Conservation (phyloP, 1,140 invertebrate species). For the Mylabris phalerata region DNA sequence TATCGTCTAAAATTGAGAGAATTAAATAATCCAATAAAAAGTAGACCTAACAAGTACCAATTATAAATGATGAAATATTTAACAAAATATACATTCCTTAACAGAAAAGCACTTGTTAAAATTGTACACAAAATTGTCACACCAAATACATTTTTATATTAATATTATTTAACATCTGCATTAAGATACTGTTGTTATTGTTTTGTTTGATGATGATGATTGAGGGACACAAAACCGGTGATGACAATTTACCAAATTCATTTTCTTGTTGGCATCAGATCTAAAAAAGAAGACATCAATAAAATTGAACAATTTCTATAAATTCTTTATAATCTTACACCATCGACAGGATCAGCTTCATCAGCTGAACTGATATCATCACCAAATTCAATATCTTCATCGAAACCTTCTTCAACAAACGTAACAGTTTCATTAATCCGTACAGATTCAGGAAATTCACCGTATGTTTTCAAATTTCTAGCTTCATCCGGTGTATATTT, state of each 20-base stretch:
- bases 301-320: neutral
- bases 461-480: conserved; percentile 97
- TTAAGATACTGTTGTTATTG: too few relatives aligned
- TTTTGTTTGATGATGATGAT: too few relatives aligned
- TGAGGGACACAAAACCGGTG: too few relatives aligned
- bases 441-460: conserved; percentile 96
- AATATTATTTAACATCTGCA: too few relatives aligned
- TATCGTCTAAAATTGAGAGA: too few relatives aligned
- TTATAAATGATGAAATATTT: neutral
- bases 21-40: too few relatives aligned
- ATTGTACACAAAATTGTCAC: conserved; percentile 3
- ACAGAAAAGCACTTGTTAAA: conserved; percentile 12
- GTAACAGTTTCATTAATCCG: conserved; percentile 92
- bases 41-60: conserved; percentile 4
- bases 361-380: conserved; percentile 86
- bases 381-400: conserved; percentile 92
- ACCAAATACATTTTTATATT: neutral
- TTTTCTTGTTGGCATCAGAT: conserved; percentile 16
- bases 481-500: conserved; percentile 99
- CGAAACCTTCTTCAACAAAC: conserved; percentile 87
- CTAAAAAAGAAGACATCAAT: conserved; percentile 6
- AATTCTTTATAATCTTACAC: neutral
- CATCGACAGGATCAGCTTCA: conserved; percentile 74
- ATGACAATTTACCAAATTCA: too few relatives aligned
- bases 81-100: conserved; percentile 2